These are phyloP conservation scores for Epicauta chinensis DNA, from an alignment of 1,140 invertebrate species.

Conservation along the genomic window DNA sequence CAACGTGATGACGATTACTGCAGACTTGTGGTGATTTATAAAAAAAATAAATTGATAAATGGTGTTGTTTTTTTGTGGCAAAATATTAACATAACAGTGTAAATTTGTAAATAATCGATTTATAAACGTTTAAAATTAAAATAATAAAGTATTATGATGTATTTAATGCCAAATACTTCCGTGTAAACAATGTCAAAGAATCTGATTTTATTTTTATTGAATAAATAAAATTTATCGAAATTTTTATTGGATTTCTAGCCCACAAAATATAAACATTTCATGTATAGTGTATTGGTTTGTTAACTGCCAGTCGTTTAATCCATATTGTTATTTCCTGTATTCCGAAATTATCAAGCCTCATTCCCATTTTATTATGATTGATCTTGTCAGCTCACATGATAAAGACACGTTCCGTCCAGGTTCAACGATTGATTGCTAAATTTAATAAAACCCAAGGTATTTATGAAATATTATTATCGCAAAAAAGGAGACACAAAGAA, in stretches of 20 bases:
- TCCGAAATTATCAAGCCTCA: too few relatives aligned
- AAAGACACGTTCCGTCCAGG: too few relatives aligned
- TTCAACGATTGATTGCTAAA: slow-evolving; percentile 8
- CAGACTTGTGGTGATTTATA: slow-evolving; percentile 16
- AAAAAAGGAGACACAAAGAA: too few relatives aligned
- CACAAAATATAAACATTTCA: too few relatives aligned
- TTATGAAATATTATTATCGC: too few relatives aligned
- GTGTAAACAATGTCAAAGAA: slow-evolving; percentile 14
- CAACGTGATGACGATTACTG: slow-evolving; percentile 1
- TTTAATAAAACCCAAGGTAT: slow-evolving; percentile 4
- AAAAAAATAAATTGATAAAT: slow-evolving; percentile 13
- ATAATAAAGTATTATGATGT: slow-evolving; percentile 10
- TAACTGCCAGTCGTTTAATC: too few relatives aligned
- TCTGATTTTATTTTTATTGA: slow-evolving; percentile 16
- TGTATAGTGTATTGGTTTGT: too few relatives aligned
- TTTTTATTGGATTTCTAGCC: too few relatives aligned
- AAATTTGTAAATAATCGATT: slow-evolving; percentile 31
- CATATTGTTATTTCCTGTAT: too few relatives aligned
- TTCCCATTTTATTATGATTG: too few relatives aligned
- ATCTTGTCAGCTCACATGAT: neutral
- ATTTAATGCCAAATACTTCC: slow-evolving; percentile 13
- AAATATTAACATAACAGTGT: slow-evolving; percentile 15
- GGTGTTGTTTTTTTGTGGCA: slow-evolving; percentile 7
- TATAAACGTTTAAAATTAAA: slow-evolving; percentile 12
- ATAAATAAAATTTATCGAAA: too few relatives aligned